Evolutionary conservation across 2,888 invertebrate genomes (phyloP).

Genomic region (Notocelia uddmanniana): DNA sequence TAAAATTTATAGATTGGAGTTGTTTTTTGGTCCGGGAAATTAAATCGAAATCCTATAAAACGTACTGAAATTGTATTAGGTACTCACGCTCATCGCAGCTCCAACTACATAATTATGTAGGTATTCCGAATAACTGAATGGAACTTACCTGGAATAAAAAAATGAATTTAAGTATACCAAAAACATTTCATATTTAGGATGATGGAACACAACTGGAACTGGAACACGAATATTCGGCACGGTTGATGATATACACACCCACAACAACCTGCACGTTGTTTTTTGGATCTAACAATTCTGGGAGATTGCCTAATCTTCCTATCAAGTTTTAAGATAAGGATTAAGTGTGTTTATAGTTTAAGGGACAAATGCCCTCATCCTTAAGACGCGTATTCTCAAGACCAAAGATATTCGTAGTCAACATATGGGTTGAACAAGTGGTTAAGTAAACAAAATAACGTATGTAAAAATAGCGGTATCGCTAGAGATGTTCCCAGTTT

Average conservation of each 20-base stretch:
- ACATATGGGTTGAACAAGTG: no score
- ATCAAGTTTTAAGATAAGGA: no score
- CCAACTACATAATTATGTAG: slow-evolving; percentile 1
- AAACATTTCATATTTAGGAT: neutral
- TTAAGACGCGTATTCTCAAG: neutral
- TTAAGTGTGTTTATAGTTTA: no score
- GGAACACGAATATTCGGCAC: neutral
- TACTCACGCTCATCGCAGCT: slow-evolving; percentile 11
- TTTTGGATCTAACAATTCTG: neutral
- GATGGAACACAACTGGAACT: neutral
- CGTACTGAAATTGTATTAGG: slow-evolving; percentile 1
- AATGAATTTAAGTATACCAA: neutral
- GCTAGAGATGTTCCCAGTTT: neutral
- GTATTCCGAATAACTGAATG: neutral
- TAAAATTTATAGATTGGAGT: neutral
- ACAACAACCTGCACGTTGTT: neutral
- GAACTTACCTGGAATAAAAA: slow-evolving; percentile 25
- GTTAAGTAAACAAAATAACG: neutral
- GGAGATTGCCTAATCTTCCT: neutral
- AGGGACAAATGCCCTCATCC: neutral
- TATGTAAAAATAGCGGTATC: neutral
- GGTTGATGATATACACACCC: neutral
- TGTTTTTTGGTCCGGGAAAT: neutral
- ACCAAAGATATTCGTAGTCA: neutral
- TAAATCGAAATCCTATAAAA: slow-evolving; percentile 2